Evolutionary conservation across 2,888 invertebrate species (phyloP), one percentile per base, ranked within the genome.

Genomic region (Melanophora roralis): DNA sequence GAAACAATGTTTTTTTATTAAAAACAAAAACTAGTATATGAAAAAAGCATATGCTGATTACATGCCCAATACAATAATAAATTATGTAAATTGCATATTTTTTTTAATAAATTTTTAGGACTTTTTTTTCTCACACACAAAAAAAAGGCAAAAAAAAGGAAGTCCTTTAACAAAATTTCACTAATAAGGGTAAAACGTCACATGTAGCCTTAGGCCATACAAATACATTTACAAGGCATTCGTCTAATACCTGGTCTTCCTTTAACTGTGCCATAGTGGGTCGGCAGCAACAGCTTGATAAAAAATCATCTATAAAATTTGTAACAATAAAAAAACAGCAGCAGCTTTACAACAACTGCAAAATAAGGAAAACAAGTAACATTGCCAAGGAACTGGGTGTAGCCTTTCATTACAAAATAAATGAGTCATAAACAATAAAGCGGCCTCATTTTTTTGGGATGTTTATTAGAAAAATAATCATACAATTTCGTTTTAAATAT

Each of bases 401-500:
- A 73, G 62, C 72, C 78, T 34, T 71, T 80, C 80, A 80, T 80
- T 76, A 76, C 27, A 51, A 68, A 76, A 59, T 73, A 81, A 83
- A 83, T 82, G 82, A 78, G 74, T 81, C 83, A 84, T 84, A 84
- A 84, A 85, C 83, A 86, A 84, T 83, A 86, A 87, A 84, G 82
- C 83, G 84, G 80, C 68, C 57, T 69, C 84, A 83, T 86, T 84
- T 85, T 87, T 86, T 85, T 83, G 83, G 84, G 84, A 32, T 85
- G 83, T 83, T 85, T 84, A 84, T 78, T 78, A 83, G 82, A 86
- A 78, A 82, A 78, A 81, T 71, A 64, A 77, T 65, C 64, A n/a
- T 36, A 68, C 40, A 76, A 60, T 45, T 62, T 49, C 57, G 5
- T 51, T 65, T 59, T 49, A 67, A 43, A 49, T 64, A 51, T 82